Base-by-base conservation (phyloP, 92 coral and sea anemone species). In the Montipora capitata region DNA sequence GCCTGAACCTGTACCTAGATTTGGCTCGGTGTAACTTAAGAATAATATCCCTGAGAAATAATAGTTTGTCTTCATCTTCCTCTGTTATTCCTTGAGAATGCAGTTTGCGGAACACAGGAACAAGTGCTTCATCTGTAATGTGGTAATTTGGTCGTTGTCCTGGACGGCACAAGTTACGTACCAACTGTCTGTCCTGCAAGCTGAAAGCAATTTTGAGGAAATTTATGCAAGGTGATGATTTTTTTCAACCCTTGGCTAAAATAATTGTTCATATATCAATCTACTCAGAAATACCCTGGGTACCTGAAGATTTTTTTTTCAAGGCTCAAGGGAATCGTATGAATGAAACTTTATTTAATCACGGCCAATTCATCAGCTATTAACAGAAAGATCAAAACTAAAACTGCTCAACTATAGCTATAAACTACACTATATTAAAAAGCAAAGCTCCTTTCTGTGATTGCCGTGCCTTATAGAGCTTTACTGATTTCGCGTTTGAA, bases 41-140 rank as follows among this genome's bases (percentile, higher is more conserved):
- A 49, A 98, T 98, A 42, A 94, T 84, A 13, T 93, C 93, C 63
- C 89, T 90, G 35, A 98, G 96, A 72, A 77, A 93, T 9, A 98
- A 91, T 49, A 98, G 66, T 84, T 96, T 98, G 78, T 98, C 99
- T 45, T 98, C 99, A 66, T 98, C 98, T 16, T 81, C 96, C 74
- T 98, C 99, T 4, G 96, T 96, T 51, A 98, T 95, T 17, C 99
- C 99, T 82, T 96, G 98, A n/a, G 97, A 87, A 77, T 94, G 96
- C 41, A 96, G 94, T 62, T 98, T 98, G 38, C 98, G 95, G 84
- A 94, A 98, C 78, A 98, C 87, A 3, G 96, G 96, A 9, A 92
- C 85, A 8, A 98, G 91, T 3, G 54, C 76, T 44, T 96, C 99
- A n/a, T 91, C 88, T 41, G 92, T 92, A 68, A 91, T 96, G 0